Evolutionary conservation across 1,140 invertebrate species (phyloP).

Genomic region (Atta cephalotes): DNA sequence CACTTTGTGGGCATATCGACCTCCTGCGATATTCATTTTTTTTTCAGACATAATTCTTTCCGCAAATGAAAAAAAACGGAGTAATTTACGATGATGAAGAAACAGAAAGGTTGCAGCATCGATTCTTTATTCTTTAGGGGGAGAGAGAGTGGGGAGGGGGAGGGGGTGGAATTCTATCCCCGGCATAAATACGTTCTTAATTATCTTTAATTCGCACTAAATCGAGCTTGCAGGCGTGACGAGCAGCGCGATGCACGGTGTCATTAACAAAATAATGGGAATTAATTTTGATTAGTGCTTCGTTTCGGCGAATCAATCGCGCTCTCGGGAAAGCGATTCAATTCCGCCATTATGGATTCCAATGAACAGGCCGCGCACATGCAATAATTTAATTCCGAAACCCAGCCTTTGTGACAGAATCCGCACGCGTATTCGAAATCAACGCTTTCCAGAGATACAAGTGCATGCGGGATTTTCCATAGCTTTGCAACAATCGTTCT

Average conservation of each 20-base stretch:
- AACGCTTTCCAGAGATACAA: slow-evolving; percentile 21
- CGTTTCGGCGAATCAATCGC: slow-evolving; percentile 77
- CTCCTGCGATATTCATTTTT: not conserved
- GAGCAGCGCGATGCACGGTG: slow-evolving; percentile 69
- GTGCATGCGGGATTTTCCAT: slow-evolving; percentile 24
- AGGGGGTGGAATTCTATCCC: slow-evolving; percentile 12
- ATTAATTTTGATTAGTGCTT: slow-evolving; percentile 79
- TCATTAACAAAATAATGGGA: slow-evolving; percentile 79
- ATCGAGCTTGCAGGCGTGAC: slow-evolving; percentile 73
- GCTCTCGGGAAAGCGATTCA: slow-evolving; percentile 76
- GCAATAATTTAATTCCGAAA: slow-evolving; percentile 76
- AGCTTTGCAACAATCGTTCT: slow-evolving; percentile 24
- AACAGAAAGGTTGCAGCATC: slow-evolving; percentile 17
- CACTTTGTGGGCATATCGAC: not conserved
- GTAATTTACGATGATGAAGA: slow-evolving; percentile 1
- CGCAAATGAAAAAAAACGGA: slow-evolving; percentile 10
- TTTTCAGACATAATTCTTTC: not conserved
- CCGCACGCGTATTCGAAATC: slow-evolving; percentile 66
- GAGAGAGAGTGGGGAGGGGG: not conserved
- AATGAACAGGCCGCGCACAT: slow-evolving; percentile 69
- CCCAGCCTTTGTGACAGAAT: slow-evolving; percentile 69
- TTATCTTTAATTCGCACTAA: slow-evolving; percentile 76
- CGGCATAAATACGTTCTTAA: slow-evolving; percentile 74
- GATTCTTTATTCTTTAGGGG: slow-evolving; percentile 22
- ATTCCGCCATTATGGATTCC: slow-evolving; percentile 77